Conservation (phyloP, 2,113 vertebrate species). For the Lonchura striata region DNA sequence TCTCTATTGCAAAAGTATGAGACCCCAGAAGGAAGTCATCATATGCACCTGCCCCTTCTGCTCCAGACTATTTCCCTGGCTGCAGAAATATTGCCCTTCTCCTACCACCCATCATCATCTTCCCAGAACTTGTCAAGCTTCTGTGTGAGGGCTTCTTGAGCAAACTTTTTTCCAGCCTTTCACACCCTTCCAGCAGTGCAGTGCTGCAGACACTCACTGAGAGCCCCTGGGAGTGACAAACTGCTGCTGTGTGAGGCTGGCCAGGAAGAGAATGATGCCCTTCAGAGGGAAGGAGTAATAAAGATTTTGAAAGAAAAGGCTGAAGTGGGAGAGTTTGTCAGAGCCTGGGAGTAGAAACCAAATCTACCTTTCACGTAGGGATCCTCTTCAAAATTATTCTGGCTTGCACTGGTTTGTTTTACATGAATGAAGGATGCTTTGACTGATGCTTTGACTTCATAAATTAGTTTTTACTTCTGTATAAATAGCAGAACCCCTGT, state of each 20-base stretch:
- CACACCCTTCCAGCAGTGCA: not conserved
- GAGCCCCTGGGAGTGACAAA: not conserved
- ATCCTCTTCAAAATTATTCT: not conserved
- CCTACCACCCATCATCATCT: not conserved
- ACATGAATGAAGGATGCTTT: not conserved
- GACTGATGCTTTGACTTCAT: not conserved
- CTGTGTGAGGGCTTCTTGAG: not conserved
- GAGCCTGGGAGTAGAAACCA: not conserved
- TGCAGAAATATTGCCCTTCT: not conserved
- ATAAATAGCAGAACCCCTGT: not conserved
- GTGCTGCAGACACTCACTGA: not conserved
- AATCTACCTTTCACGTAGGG: not conserved
- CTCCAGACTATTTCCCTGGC: not conserved
- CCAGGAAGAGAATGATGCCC: not conserved
- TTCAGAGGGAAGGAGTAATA: not conserved
- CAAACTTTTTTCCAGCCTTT: not conserved
- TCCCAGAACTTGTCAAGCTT: not conserved
- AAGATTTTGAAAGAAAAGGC: not conserved
- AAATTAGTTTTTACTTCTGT: not conserved
- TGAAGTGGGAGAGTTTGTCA: not conserved
- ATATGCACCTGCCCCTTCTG: not conserved
- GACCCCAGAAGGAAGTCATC: not conserved
- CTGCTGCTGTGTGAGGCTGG: not conserved
- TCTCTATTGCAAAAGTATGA: not conserved
- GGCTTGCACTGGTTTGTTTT: not conserved